Conservation (phyloP, 2,888 invertebrate genomes). For the Agonopterix subpropinquella region DNA sequence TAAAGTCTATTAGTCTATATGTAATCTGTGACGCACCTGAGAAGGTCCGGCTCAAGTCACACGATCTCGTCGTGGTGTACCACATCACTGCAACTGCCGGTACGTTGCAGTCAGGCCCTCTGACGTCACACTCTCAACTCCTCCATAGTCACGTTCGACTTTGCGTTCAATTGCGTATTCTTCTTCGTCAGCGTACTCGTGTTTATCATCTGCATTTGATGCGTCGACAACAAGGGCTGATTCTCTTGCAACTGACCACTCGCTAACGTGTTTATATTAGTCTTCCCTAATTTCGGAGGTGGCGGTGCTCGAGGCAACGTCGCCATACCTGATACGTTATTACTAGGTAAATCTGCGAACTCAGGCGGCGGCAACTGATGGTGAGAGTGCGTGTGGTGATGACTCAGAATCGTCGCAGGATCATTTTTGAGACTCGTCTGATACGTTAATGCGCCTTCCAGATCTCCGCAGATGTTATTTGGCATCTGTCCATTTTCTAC, state of each 20-base stretch:
- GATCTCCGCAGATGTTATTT: slow-evolving; percentile 90
- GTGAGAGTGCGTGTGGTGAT: slow-evolving; percentile 84
- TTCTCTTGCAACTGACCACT: slow-evolving; percentile 80
- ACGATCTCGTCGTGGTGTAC: slow-evolving; percentile 69
- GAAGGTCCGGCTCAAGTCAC: slow-evolving; percentile 74
- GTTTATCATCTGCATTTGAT: slow-evolving; percentile 86
- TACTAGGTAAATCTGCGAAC: slow-evolving; percentile 86
- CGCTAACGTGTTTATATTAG: slow-evolving; percentile 73
- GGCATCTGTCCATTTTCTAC: slow-evolving; percentile 92
- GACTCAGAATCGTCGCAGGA: slow-evolving; percentile 83
- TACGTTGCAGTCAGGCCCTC: slow-evolving; percentile 73
- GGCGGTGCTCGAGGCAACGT: slow-evolving; percentile 84
- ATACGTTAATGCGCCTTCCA: slow-evolving; percentile 76
- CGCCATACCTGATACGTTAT: slow-evolving; percentile 74
- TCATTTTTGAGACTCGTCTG: slow-evolving; percentile 78
- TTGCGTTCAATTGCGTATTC: slow-evolving; percentile 79
- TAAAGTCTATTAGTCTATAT: slow-evolving; percentile 32
- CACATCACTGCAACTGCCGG: slow-evolving; percentile 73
- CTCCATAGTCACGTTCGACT: slow-evolving; percentile 81
- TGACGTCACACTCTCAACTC: slow-evolving; percentile 89
- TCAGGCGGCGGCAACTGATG: slow-evolving; percentile 89
- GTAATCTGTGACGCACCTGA: slow-evolving; percentile 63
- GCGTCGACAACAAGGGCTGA: slow-evolving; percentile 82
- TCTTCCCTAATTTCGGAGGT: slow-evolving; percentile 82
- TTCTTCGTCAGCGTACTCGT: slow-evolving; percentile 86